Evolutionary conservation across 2,113 vertebrate genomes (phyloP).

Genomic region (Erinaceus europaeus): DNA sequence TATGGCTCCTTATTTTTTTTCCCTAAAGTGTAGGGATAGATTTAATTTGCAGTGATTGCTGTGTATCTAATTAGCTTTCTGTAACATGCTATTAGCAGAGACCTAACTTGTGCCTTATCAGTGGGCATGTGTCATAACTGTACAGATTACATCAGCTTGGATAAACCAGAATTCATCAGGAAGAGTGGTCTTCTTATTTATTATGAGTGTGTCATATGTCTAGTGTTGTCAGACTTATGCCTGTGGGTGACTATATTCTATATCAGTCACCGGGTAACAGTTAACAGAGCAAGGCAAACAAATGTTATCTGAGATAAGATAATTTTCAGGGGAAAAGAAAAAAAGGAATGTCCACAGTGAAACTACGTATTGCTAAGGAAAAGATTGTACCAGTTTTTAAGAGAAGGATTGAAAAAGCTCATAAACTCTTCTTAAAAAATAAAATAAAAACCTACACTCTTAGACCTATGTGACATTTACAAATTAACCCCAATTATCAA

Average conservation of each 20-base stretch:
- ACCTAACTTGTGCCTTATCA: too few species aligned
- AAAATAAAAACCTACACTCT: too few species aligned
- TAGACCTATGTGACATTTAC: too few species aligned
- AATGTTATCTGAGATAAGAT: neutral
- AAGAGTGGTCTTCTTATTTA: neutral
- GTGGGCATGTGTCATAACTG: neutral
- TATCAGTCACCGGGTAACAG: neutral
- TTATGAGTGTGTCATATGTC: neutral
- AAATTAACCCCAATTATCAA: too few species aligned
- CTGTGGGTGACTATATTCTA: neutral
- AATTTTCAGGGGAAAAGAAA: neutral
- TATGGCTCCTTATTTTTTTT: neutral
- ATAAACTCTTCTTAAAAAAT: too few species aligned
- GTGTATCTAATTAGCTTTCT: neutral
- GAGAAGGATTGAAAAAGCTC: neutral
- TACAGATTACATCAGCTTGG: neutral
- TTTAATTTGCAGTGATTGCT: neutral
- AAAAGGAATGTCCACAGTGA: too few species aligned
- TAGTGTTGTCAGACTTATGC: too few species aligned
- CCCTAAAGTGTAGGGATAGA: neutral
- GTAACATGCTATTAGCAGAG: neutral
- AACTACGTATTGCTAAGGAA: too few species aligned
- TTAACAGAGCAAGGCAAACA: neutral
- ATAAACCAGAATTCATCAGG: neutral
- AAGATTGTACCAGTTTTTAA: neutral